These are phyloP conservation scores for Thaumatotibia leucotreta DNA, from an alignment of 1,140 invertebrate genomes.

Conservation along the genomic window DNA sequence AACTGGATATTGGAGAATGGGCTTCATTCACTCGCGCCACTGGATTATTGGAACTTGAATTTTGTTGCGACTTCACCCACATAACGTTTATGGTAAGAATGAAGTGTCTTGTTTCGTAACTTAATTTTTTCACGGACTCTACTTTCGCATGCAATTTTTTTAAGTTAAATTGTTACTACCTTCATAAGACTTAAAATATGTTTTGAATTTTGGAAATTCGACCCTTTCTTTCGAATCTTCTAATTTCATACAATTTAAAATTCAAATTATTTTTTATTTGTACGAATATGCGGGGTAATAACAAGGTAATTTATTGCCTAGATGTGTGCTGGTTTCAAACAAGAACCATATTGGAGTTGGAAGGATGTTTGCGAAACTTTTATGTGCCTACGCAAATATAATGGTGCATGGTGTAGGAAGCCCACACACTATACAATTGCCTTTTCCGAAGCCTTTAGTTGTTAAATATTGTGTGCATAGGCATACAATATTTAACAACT, in stretches of 20 bases:
- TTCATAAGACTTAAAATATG: neutral
- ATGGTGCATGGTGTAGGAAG: constrained; percentile 11
- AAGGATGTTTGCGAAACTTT: constrained; percentile 9
- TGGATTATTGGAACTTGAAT: constrained; percentile 45
- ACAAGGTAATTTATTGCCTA: neutral
- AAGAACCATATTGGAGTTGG: neutral
- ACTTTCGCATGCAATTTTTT: constrained; percentile 26
- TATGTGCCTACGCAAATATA: neutral
- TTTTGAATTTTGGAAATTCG: neutral
- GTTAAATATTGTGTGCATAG: too few species aligned
- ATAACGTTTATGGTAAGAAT: constrained; percentile 72
- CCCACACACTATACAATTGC: constrained; percentile 34
- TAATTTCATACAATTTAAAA: neutral
- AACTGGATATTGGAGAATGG: constrained; percentile 66
- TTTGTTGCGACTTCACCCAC: constrained; percentile 64
- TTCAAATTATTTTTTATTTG: neutral
- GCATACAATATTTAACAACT: too few species aligned
- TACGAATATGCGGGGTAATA: neutral
- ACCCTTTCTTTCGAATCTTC: neutral
- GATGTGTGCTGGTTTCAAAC: neutral
- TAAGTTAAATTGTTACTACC: neutral
- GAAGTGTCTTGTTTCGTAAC: constrained; percentile 72
- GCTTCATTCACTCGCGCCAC: constrained; percentile 33
- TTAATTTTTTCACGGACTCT: constrained; percentile 40
- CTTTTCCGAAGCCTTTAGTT: constrained; percentile 21